Evolutionary conservation across 2,888 invertebrate species (phyloP).

Genomic region (Xylota sylvarum): DNA sequence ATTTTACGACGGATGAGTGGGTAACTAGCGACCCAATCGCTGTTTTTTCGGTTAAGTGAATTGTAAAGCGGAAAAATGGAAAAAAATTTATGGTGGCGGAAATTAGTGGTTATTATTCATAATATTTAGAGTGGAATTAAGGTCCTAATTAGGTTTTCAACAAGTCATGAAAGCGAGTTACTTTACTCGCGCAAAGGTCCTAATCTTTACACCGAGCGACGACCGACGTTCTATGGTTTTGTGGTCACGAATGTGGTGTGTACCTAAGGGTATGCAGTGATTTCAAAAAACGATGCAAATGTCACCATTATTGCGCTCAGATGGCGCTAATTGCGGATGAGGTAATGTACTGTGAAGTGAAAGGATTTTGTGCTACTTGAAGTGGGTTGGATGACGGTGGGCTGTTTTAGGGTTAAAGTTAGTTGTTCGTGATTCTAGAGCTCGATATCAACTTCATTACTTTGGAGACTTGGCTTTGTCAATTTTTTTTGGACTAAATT

Average conservation of each 20-base stretch:
- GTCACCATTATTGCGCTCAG: background rate
- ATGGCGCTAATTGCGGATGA: background rate
- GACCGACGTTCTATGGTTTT: background rate
- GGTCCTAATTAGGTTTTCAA: constrained; percentile 32
- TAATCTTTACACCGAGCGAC: constrained; percentile 14
- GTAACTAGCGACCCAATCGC: constrained; percentile 63
- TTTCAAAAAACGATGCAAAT: background rate
- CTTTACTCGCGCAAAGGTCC: constrained; percentile 2
- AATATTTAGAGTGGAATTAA: constrained; percentile 54
- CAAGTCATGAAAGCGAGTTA: constrained; percentile 38
- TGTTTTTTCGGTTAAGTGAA: constrained; percentile 47
- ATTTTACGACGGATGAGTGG: constrained; percentile 55
- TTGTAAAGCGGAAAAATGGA: constrained; percentile 46
- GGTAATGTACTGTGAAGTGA: background rate
- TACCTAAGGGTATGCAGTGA: background rate
- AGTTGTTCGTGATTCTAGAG: too few species aligned
- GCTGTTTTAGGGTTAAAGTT: too few species aligned
- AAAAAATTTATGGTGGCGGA: background rate
- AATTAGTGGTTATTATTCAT: constrained; percentile 15
- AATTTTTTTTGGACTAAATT: too few species aligned
- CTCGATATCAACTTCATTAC: too few species aligned
- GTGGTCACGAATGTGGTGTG: background rate
- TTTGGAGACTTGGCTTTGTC: too few species aligned
- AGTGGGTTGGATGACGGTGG: background rate
- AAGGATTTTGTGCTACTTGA: background rate